Percentiles rank a stretch among this genome's conserved stretches.
Conservation (phyloP, 2,113 vertebrate genomes). For the Melanotaenia duboulayi region DNA sequence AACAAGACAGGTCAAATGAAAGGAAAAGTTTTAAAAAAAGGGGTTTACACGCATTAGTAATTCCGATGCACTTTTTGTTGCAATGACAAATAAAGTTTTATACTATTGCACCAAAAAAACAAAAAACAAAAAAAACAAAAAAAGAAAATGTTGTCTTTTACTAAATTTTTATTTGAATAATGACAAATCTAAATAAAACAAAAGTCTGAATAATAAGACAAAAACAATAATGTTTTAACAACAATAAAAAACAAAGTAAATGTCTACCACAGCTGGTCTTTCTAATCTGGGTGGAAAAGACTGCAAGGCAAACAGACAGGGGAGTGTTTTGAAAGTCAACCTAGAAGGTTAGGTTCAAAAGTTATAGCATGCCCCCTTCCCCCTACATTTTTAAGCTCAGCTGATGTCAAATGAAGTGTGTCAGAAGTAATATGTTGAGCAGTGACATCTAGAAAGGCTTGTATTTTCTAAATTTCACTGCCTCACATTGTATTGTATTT, state of each 20-base stretch:
- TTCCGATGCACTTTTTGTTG: too few relatives aligned
- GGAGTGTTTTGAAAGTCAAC: background rate
- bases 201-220: too few relatives aligned
- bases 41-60: background rate
- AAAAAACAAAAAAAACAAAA: too few relatives aligned
- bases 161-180: too few relatives aligned
- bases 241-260: too few relatives aligned
- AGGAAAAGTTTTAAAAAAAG: background rate
- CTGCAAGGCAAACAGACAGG: background rate
- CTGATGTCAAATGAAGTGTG: slow-evolving; percentile 19
- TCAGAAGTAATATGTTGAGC: slow-evolving; percentile 37
- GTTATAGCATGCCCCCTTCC: too few relatives aligned
- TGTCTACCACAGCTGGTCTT: background rate
- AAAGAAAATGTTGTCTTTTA: too few relatives aligned
- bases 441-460: slow-evolving; percentile 26
- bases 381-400: slow-evolving; percentile 27
- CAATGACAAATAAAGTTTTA: too few relatives aligned
- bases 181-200: too few relatives aligned
- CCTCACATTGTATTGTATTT: background rate
- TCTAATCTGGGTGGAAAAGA: background rate
- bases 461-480: background rate
- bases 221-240: too few relatives aligned
- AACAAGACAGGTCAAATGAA: slow-evolving; percentile 7
- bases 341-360: slow-evolving; percentile 27
- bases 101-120: too few relatives aligned